Conservation (phyloP, 2,888 invertebrate genomes). For the Rotaria socialis region DNA sequence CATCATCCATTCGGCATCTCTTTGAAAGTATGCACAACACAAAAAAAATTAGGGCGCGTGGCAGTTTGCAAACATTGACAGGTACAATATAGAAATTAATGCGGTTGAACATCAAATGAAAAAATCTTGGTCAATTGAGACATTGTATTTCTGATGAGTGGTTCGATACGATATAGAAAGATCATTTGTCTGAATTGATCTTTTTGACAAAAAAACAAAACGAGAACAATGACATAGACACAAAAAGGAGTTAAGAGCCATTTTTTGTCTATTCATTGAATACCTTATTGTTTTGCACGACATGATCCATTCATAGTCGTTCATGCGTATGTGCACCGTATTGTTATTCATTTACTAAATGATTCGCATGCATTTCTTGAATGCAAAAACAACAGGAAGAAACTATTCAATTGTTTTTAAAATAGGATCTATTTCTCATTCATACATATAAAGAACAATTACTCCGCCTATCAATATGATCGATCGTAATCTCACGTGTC, state of each 20-base stretch:
- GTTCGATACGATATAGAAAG: background rate
- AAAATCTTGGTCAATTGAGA: background rate
- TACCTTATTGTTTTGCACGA: background rate
- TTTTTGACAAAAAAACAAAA: background rate
- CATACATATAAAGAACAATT: background rate
- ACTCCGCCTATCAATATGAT: constrained; percentile 28
- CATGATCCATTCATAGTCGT: background rate
- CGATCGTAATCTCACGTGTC: background rate
- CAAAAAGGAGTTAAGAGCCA: background rate
- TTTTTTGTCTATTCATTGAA: background rate
- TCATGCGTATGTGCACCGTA: background rate
- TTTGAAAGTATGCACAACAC: background rate
- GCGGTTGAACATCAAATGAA: background rate
- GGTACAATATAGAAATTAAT: background rate
- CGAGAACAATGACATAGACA: background rate
- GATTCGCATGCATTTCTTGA: background rate
- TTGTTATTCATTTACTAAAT: constrained; percentile 16
- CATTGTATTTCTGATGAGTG: background rate
- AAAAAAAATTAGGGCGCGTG: background rate
- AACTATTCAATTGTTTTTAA: background rate
- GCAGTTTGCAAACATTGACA: constrained; percentile 14
- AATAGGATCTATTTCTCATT: background rate
- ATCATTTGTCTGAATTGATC: constrained; percentile 12
- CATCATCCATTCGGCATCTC: constrained; percentile 22
- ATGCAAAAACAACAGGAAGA: background rate